These are phyloP conservation scores for Mycalesis mineus DNA, from an alignment of 2,888 invertebrate species.

Conservation along the genomic window DNA sequence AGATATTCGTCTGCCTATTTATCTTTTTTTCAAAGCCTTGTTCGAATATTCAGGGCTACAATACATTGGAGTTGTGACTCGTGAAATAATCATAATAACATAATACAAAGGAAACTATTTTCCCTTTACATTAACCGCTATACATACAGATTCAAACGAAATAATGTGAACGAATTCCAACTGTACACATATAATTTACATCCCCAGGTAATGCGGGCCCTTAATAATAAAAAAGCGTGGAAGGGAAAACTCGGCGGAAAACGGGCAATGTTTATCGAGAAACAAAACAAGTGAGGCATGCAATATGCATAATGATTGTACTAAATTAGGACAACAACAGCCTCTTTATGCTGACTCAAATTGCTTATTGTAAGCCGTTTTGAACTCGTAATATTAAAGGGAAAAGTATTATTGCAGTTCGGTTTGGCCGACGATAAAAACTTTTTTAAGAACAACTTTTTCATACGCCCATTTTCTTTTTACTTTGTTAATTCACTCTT, in stretches of 20 bases:
- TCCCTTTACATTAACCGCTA: too few species aligned
- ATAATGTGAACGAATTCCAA: slow-evolving; percentile 17
- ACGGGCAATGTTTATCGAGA: slow-evolving; percentile 66
- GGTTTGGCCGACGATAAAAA: slow-evolving; percentile 21
- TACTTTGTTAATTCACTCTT: too few species aligned
- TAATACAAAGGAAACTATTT: neutral
- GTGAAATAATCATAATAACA: too few species aligned
- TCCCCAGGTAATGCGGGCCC: slow-evolving; percentile 55
- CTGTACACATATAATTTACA: slow-evolving; percentile 50
- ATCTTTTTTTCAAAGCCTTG: too few species aligned
- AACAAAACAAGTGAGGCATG: slow-evolving; percentile 63
- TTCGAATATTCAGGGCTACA: too few species aligned
- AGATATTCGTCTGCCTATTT: too few species aligned
- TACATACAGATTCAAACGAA: slow-evolving; percentile 18
- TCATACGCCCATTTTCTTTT: too few species aligned
- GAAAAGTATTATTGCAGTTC: slow-evolving; percentile 25
- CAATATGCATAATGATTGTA: slow-evolving; percentile 74
- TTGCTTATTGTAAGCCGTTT: slow-evolving; percentile 61
- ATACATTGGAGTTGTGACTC: too few species aligned
- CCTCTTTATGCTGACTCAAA: slow-evolving; percentile 57
- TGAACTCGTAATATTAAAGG: slow-evolving; percentile 36
- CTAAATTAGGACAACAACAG: slow-evolving; percentile 64
- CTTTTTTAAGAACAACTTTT: too few species aligned
- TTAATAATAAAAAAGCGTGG: slow-evolving; percentile 66
- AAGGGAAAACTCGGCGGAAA: slow-evolving; percentile 54